Percentiles rank a stretch among this genome's conserved stretches.
Evolutionary conservation across 2,888 invertebrate genomes (phyloP).

Genomic region (Thymelicus acteon): DNA sequence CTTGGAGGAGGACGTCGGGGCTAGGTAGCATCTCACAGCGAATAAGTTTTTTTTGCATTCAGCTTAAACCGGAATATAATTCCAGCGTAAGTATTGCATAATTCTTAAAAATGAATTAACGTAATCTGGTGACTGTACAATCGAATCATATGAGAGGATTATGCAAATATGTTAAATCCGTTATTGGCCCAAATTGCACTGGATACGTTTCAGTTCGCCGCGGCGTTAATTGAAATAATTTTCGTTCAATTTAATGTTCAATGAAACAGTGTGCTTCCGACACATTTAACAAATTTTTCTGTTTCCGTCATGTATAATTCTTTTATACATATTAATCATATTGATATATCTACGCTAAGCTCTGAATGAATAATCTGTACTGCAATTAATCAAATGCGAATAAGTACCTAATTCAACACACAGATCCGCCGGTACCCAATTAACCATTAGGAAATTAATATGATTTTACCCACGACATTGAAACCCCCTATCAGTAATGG

Average conservation of each 20-base stretch:
- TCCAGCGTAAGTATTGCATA: background rate
- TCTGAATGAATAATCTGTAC: background rate
- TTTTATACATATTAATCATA: background rate
- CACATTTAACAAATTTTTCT: background rate
- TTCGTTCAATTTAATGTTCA: slow-evolving; percentile 25
- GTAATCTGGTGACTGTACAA: slow-evolving; percentile 42
- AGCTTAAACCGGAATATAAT: background rate
- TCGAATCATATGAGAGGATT: slow-evolving; percentile 55
- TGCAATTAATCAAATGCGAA: background rate
- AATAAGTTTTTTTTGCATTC: background rate
- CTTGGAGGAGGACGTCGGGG: no score
- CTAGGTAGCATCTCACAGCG: background rate
- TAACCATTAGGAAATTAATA: slow-evolving; percentile 25
- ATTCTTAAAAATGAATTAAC: slow-evolving; percentile 39
- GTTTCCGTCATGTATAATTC: no score
- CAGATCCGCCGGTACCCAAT: background rate
- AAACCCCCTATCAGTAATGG: slow-evolving; percentile 11
- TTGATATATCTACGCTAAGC: background rate
- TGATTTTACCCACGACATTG: slow-evolving; percentile 17
- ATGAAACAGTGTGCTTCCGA: background rate
- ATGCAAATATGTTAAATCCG: slow-evolving; percentile 62
- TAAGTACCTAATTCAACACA: background rate
- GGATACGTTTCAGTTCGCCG: slow-evolving; percentile 39
- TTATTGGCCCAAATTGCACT: slow-evolving; percentile 53
- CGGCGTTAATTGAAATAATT: slow-evolving; percentile 26